A percentile compares a stretch with the other conserved stretches of the same genome.
phyloP scores from a whole-genome alignment of 2,113 vertebrate genomes.

The Capra hircus region DNA sequence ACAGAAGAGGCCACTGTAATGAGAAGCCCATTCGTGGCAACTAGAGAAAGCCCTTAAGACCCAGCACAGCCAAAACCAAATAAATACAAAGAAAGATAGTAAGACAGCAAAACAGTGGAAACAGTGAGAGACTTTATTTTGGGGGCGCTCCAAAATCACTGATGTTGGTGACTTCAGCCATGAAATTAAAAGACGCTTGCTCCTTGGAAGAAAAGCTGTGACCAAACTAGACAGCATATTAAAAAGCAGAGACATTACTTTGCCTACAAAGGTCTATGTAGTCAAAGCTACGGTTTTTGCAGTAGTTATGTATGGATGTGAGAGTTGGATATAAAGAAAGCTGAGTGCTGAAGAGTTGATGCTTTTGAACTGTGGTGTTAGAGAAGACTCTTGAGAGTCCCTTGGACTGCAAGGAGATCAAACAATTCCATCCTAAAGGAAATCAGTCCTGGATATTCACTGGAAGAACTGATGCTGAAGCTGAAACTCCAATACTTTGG shows the following conservation, averaged over 20 bases:
- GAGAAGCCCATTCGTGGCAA: neutral
- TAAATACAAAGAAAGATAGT: neutral
- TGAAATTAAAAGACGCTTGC: neutral
- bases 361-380: neutral
- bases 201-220: neutral
- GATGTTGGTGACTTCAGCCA: neutral
- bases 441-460: neutral
- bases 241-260: neutral
- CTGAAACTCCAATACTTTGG: neutral
- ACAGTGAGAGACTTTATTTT: neutral
- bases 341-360: neutral
- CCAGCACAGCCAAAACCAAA: neutral
- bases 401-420: neutral
- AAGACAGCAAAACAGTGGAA: neutral
- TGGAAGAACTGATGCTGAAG: neutral
- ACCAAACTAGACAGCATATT: neutral
- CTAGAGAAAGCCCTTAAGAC: neutral
- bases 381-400: neutral
- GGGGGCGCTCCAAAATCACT: neutral
- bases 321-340: neutral
- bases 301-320: neutral
- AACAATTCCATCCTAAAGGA: neutral
- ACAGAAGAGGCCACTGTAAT: neutral
- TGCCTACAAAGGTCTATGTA: neutral
- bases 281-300: neutral